These are phyloP conservation scores for Drosophila recens DNA, from an alignment of 2,888 invertebrate genomes.

Conservation along the genomic window DNA sequence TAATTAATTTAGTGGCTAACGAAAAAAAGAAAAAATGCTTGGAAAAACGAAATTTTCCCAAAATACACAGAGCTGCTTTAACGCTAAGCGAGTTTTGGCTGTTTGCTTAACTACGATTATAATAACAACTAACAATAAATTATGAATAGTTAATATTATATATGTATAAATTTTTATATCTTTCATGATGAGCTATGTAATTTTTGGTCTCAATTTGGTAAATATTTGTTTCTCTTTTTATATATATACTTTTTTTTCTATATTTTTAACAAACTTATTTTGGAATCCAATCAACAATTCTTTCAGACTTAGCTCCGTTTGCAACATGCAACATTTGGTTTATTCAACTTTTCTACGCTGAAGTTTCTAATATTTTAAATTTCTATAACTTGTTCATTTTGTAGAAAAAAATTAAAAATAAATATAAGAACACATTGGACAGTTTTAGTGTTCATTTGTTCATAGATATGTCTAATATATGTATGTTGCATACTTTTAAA, in stretches of 20 bases:
- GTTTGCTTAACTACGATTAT: slow-evolving; percentile 15
- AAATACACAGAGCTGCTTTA: slow-evolving; percentile 36
- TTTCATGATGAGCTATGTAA: slow-evolving; percentile 23
- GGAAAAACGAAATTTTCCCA: slow-evolving; percentile 17
- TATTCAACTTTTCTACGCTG: background rate
- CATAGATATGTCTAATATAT: background rate
- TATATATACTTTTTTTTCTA: background rate
- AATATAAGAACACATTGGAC: background rate
- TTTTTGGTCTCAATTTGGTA: slow-evolving; percentile 77
- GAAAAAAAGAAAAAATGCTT: slow-evolving; percentile 42
- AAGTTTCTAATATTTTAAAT: background rate
- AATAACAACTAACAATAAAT: slow-evolving; percentile 23
- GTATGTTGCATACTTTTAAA: background rate
- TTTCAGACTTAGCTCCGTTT: slow-evolving; percentile 51
- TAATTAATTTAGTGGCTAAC: slow-evolving; percentile 16
- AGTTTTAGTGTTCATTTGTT: background rate
- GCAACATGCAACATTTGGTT: slow-evolving; percentile 10
- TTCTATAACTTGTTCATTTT: background rate
- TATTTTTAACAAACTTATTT: slow-evolving; percentile 34
- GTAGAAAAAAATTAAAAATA: slow-evolving; percentile 3
- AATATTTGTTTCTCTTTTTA: slow-evolving; percentile 19
- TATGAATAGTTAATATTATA: slow-evolving; percentile 8
- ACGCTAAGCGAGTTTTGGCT: slow-evolving; percentile 42
- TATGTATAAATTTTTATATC: background rate
- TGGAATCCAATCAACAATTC: slow-evolving; percentile 58